These are phyloP conservation scores for Trichonephila clavipes DNA, from an alignment of 1,140 invertebrate species.

Conservation along the genomic window DNA sequence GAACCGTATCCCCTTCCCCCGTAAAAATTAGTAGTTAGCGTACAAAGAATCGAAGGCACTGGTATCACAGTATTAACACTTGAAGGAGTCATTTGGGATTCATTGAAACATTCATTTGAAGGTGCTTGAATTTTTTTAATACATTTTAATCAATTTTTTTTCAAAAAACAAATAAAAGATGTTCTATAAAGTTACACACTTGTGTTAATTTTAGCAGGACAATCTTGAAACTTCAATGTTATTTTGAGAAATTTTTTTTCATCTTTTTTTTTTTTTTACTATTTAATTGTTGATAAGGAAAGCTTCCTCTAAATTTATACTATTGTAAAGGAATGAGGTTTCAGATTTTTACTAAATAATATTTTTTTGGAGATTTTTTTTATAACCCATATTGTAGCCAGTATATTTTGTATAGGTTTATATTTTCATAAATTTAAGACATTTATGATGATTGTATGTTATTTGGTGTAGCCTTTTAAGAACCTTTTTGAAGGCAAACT, in stretches of 20 bases:
- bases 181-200: neutral
- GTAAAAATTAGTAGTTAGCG: no score
- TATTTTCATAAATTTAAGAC: neutral
- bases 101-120: neutral
- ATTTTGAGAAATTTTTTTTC: neutral
- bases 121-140: neutral
- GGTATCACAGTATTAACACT: neutral
- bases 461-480: neutral
- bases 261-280: neutral
- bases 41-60: no score
- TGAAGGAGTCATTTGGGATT: neutral
- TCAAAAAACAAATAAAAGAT: neutral
- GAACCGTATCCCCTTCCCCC: no score
- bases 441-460: neutral
- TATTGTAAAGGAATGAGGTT: neutral
- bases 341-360: no score
- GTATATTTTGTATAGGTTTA: conserved; percentile 26
- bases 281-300: neutral
- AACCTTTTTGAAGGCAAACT: neutral
- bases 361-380: neutral
- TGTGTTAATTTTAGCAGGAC: neutral
- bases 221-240: neutral
- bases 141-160: neutral
- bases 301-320: neutral
- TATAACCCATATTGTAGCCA: neutral